These are phyloP conservation scores for Macrocentrus cingulum DNA, from an alignment of 1,140 invertebrate genomes.

Conservation along the genomic window DNA sequence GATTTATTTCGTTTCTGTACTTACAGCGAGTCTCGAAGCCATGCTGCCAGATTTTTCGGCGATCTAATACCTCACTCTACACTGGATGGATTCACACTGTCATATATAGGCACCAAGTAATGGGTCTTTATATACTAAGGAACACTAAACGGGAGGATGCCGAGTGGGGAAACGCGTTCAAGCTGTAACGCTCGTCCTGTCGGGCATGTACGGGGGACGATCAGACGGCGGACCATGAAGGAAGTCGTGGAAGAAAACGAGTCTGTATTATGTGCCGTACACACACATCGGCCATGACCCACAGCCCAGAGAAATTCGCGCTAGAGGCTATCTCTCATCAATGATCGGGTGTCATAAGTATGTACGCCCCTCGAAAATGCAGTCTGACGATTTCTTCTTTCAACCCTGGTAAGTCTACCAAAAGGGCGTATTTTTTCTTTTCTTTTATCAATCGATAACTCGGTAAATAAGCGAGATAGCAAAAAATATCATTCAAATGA, in stretches of 20 bases:
- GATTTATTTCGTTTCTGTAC: no score
- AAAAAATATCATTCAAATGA: no score
- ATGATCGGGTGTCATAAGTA: background rate
- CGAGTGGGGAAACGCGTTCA: constrained; percentile 19
- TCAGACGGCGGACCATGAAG: background rate
- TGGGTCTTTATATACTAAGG: constrained; percentile 22
- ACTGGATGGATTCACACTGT: constrained; percentile 20
- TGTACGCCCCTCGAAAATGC: background rate
- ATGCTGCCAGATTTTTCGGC: background rate
- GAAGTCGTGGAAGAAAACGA: constrained; percentile 2
- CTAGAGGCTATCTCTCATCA: constrained; percentile 7
- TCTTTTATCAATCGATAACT: no score
- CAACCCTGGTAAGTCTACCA: no score
- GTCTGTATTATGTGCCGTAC: background rate
- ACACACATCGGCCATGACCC: constrained; percentile 24
- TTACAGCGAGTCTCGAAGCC: constrained; percentile 14
- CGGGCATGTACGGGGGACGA: background rate
- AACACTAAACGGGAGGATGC: constrained; percentile 19
- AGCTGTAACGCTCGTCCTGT: background rate
- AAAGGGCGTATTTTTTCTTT: no score
- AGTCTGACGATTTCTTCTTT: background rate
- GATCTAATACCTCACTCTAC: constrained; percentile 16
- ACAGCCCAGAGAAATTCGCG: constrained; percentile 23
- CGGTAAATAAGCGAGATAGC: no score
- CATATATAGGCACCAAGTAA: constrained; percentile 17